Base-by-base conservation (phyloP, 2,113 vertebrate species). In the Sceloporus undulatus region DNA sequence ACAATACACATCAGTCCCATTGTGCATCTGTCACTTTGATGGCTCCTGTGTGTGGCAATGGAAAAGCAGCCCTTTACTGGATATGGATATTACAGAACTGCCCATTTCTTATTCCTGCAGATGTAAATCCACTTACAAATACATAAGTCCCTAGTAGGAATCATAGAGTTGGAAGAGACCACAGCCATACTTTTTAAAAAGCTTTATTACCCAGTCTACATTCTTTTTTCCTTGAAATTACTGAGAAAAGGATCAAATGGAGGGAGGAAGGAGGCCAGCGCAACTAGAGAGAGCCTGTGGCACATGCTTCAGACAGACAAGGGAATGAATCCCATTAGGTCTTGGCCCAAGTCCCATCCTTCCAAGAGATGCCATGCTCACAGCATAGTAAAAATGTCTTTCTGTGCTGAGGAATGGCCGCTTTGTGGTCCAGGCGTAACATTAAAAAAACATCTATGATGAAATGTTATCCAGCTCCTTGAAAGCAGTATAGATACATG, bases 301-400 rank as follows among this genome's bases (percentile, higher is more conserved):
- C 56, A 16, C 54, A 19, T 66, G 73, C 79, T 66, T 70, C 71
- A 89, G 84, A 59, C 29, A 18, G 18, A 21, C 38, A 48, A 54
- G 62, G 62, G 84, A 82, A 89, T 40, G 70, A 68, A 86, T 89
- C 11, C 88, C 79, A 89, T 86, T 89, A 86, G n/a, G 42, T 10
- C 3, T 59, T 86, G 84, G 88, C 88, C 59, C 34, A 18, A 19
- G 25, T 81, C 79, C 88, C 88, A 54, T 74, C 14, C 19, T 14
- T 66, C 42, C 25, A 40, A 76, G 79, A 66, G 23, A 74, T 29
- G 56, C 56, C 29, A 70, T 77, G 27, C 70, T 85, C 77, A 34
- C 38, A n/a, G 34, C 5, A 56, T 68, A 66, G 71, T 54, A 52
- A 85, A 66, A 81, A 52, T 4, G 21, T 68, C 56, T 74, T 54